A percentile compares a stretch with the other conserved stretches of the same genome.
phyloP scores from a whole-genome alignment of 92 coral and sea anemone genomes.

The Micromussa lordhowensis region DNA sequence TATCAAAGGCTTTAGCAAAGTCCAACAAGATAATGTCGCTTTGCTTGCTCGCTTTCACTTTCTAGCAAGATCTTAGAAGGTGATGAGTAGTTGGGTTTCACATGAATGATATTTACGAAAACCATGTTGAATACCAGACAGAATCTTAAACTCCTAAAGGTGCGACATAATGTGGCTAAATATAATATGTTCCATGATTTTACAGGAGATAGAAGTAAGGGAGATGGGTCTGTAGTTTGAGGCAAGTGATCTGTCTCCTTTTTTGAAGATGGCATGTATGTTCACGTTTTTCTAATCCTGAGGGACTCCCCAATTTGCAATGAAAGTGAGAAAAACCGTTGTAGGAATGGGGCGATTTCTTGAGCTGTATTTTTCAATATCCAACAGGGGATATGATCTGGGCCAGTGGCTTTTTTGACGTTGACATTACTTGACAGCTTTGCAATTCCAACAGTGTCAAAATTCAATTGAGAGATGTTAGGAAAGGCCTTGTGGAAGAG shows the following conservation, averaged over 20 bases:
- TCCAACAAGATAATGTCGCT: too few species aligned
- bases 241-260: slow-evolving; percentile 29
- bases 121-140: slow-evolving; percentile 32
- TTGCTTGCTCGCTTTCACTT: too few species aligned
- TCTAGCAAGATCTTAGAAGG: slow-evolving; percentile 31
- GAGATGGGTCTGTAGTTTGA: slow-evolving; percentile 47
- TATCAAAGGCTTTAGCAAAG: too few species aligned
- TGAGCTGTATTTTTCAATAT: slow-evolving; percentile 22
- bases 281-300: slow-evolving; percentile 44
- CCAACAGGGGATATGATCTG: slow-evolving; percentile 49
- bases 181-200: slow-evolving; percentile 39
- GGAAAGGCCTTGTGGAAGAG: slow-evolving; percentile 41
- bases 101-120: slow-evolving; percentile 27
- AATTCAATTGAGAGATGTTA: slow-evolving; percentile 24
- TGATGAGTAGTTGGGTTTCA: slow-evolving; percentile 33
- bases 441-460: too few species aligned
- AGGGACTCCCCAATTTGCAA: slow-evolving; percentile 19
- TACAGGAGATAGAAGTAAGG: slow-evolving; percentile 39
- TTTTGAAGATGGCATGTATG: slow-evolving; percentile 36
- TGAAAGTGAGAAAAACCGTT: slow-evolving; percentile 16
- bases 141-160: slow-evolving; percentile 20
- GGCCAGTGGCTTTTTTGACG: slow-evolving; percentile 28
- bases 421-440: slow-evolving; percentile 20
- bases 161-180: slow-evolving; percentile 26
- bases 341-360: slow-evolving; percentile 19